Evolutionary conservation across 2,888 invertebrate species (phyloP), one percentile per base, ranked within the genome.

Genomic region (Cataglyphis altisquamis): DNA sequence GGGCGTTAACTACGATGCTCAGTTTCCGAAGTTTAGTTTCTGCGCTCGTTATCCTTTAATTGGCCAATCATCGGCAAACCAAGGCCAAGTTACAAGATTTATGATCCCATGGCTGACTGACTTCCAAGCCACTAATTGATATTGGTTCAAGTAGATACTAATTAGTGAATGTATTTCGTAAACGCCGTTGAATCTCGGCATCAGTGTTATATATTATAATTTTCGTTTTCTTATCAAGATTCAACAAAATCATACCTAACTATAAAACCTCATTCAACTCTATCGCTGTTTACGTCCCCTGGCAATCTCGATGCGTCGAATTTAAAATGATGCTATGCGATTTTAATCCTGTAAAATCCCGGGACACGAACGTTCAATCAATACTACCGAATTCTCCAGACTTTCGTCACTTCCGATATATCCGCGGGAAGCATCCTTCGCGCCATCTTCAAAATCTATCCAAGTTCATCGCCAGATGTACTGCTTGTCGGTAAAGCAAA

Each of bases 1-100:
- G 70, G 32, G 32, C 57, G 68, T 60, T 45, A 41, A 78, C 45
- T 68, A 60, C 32, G 21, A 60, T 25, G 36, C 48, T 48, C n/a
- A 55, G 32, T 80, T 80, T 25, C n/a, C 66, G 29, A 82, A 82
- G 66, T 60, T 82, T 52, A 52, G 48, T 8, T n/a, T 82, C 60
- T 55, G 12, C 48, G 60, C 67, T 82, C 80, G 80, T 80, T 80
- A 78, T 52, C 60, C 29, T 62, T 67, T 82, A 82, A 82, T 82
- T 82, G 82, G 80, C 60, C 39, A 52, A 77, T 80, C 60, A 82
- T 62, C 39, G 41, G 39, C 29, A 32, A 48, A n/a, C 21, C 12
- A 36, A 52, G 64, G 48, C 52, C 18, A 67, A 48, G 60, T 39
- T 77, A 60, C 39, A 64, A 60, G 60, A 70, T 64, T 80, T 80